phyloP scores from a whole-genome alignment of 1,140 invertebrate genomes.

The Drosophila bocki region DNA sequence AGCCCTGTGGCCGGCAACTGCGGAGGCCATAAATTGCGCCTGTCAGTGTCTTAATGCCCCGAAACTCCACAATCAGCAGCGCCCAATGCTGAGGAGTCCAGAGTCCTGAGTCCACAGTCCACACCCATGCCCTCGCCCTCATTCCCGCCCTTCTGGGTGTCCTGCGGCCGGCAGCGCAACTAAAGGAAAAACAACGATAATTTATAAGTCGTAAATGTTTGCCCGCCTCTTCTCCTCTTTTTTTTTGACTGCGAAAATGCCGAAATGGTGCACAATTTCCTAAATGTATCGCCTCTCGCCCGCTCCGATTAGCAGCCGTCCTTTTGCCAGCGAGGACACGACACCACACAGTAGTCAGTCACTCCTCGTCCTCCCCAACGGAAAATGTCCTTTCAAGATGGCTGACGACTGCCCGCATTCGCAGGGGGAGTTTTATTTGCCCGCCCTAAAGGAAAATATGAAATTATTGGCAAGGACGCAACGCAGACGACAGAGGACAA shows the following conservation, averaged over 20 bases:
- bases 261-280: conserved; percentile 76
- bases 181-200: conserved; percentile 78
- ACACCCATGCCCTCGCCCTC: conserved; percentile 30
- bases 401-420: conserved; percentile 34
- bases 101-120: conserved; percentile 6
- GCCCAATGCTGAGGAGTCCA: conserved; percentile 28
- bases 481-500: conserved; percentile 44
- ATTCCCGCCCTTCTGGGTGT: conserved; percentile 66
- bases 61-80: conserved; percentile 78
- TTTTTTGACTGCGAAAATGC: conserved; percentile 63
- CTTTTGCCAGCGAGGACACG: conserved; percentile 39
- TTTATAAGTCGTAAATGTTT: conserved; percentile 81
- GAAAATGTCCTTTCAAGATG: conserved; percentile 66
- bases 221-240: conserved; percentile 37
- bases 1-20: conserved; percentile 57
- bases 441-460: conserved; percentile 38
- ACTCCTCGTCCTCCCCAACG: conserved; percentile 6
- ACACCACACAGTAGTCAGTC: conserved; percentile 36
- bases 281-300: conserved; percentile 71
- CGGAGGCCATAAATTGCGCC: conserved; percentile 77
- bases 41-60: conserved; percentile 84
- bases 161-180: conserved; percentile 62
- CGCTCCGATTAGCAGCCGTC: conserved; percentile 71
- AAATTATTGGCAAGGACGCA: conserved; percentile 65
- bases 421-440: conserved; percentile 45